Evolutionary conservation across 2,797 vertebrate species (phyloP), one percentile per base, ranked within the genome.

Genomic region (Pangasius macronema): DNA sequence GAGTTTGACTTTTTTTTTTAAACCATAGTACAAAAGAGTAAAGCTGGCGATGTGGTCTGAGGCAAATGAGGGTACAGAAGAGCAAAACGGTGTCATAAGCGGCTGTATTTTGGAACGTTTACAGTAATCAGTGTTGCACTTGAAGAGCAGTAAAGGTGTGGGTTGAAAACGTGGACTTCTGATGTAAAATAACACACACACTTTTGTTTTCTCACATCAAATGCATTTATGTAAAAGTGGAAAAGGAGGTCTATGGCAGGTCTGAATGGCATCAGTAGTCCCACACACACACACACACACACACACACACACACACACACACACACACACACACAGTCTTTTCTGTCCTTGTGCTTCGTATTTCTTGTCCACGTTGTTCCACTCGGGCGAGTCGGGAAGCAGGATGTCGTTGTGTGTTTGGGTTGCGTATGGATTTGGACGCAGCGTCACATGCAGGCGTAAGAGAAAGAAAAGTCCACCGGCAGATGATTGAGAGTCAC

Each of bases 211-310:
- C 93, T 95, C 91, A 94, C 94, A 94, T 94, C 92, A 95, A 93
- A 94, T 94, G 93, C 91, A 90, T 95, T 95, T 91, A 95, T 95
- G 95, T 92, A 95, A 95, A 96, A 95, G 93, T 94, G 94, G 90
- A 90, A 95, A 96, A 95, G 94, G 87, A 91, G 92, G 90, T 90
- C 92, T 93, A 93, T 93, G 93, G 87, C 85, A 91, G 91, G 89
- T 93, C 90, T 92, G 91, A 89, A 89, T 84, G 77, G 57, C 76
- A 84, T 75, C 88, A 87, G 85, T 85, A 63, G 92, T 79, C 86
- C 63, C 90, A 93, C 88, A 91, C 84, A 70, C 39, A 61, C 76
- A 84, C 83, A 68, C 61, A 82, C 82, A n/a, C 81, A 42, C 42
- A 83, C 73, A 75, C 79, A 79, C 42, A 84, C 82, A 49, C 51